Conservation (phyloP, 2,888 invertebrate species). For the Spicauda simplicius region DNA sequence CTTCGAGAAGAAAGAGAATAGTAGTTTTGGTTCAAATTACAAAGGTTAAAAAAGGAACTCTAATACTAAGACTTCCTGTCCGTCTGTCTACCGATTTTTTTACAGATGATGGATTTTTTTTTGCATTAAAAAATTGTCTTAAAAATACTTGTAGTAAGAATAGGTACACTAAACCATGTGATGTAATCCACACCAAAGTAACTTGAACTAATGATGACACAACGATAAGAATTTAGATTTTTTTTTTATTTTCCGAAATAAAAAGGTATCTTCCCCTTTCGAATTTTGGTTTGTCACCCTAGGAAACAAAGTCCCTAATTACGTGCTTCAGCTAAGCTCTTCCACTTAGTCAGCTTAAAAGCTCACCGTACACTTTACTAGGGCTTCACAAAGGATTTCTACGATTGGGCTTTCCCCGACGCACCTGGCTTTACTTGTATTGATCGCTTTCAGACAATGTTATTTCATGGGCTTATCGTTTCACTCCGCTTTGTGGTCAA, state of each 20-base stretch:
- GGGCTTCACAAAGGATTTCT: constrained; percentile 28
- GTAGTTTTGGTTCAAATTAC: no score
- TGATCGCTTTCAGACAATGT: constrained; percentile 9
- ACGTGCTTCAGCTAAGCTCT: constrained; percentile 11
- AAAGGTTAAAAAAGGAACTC: no score
- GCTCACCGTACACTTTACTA: constrained; percentile 22
- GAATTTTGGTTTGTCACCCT: background rate
- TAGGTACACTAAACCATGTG: no score
- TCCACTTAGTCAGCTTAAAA: constrained; percentile 18
- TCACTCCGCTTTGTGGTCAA: background rate
- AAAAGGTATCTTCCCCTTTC: background rate
- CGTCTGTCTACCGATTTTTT: no score
- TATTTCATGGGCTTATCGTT: background rate
- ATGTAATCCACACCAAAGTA: no score
- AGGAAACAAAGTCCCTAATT: constrained; percentile 10
- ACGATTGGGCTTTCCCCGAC: constrained; percentile 24
- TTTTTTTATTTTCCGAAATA: no score
- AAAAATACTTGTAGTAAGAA: no score
- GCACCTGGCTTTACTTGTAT: constrained; percentile 20
- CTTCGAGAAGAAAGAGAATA: background rate
- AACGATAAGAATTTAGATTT: no score
- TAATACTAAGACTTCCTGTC: no score
- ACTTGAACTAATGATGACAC: no score
- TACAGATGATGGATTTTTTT: no score
- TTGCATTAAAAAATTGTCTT: no score